Evolutionary conservation across 2,888 invertebrate species (phyloP).

Genomic region (Suillia variegata): DNA sequence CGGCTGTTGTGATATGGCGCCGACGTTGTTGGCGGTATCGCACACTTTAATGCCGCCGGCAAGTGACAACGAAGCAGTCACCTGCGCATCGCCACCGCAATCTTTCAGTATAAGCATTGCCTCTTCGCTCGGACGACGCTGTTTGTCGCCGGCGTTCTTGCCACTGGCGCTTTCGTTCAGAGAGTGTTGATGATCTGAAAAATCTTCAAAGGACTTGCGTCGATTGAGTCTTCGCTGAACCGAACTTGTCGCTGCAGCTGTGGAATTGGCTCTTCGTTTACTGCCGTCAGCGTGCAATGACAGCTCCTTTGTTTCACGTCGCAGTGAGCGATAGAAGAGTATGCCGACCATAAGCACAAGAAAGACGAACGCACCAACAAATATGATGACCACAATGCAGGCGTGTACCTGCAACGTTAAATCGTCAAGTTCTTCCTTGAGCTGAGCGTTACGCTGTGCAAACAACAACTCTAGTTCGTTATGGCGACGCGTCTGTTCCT

Average conservation of each 20-base stretch:
- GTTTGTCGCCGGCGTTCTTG: conserved; percentile 33
- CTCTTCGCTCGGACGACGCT: conserved; percentile 76
- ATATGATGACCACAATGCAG: conserved; percentile 55
- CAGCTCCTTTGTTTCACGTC: conserved; percentile 46
- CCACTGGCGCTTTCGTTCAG: not conserved
- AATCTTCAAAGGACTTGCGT: conserved; percentile 71
- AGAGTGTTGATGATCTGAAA: conserved; percentile 52
- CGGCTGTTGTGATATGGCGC: conserved; percentile 8
- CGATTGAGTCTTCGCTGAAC: conserved; percentile 55
- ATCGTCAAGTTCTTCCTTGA: conserved; percentile 70
- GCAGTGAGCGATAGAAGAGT: conserved; percentile 53
- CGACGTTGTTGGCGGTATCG: not conserved
- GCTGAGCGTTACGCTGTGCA: conserved; percentile 74
- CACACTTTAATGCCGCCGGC: not conserved
- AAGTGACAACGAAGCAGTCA: conserved; percentile 3
- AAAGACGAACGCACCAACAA: conserved; percentile 55
- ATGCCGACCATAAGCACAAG: conserved; percentile 52
- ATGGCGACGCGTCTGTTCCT: conserved; percentile 72
- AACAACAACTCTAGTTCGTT: conserved; percentile 79
- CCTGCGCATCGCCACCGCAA: conserved; percentile 50
- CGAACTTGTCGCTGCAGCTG: conserved; percentile 11
- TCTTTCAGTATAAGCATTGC: conserved; percentile 68
- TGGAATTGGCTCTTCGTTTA: conserved; percentile 19
- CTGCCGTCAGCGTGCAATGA: conserved; percentile 25
- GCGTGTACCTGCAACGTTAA: conserved; percentile 67